Conservation (phyloP, 2,888 invertebrate genomes). For the Morinoia aosen region DNA sequence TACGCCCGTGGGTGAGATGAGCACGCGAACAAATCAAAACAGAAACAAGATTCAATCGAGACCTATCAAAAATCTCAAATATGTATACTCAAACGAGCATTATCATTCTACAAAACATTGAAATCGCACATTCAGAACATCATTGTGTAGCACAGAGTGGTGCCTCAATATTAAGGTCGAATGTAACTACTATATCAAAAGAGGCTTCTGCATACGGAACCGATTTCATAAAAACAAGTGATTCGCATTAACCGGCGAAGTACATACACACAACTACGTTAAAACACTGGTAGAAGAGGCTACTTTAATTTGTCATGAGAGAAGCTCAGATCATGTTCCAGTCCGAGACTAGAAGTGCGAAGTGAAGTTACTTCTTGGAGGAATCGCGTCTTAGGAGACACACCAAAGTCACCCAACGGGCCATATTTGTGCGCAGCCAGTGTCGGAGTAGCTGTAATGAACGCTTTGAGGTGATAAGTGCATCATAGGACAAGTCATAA, state of each 20-base stretch:
- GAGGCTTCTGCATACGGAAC: background rate
- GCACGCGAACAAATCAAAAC: background rate
- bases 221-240: background rate
- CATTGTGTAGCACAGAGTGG: background rate
- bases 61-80: background rate
- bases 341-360: background rate
- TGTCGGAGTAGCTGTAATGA: background rate
- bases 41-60: background rate
- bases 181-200: background rate
- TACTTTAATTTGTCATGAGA: background rate
- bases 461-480: constrained; percentile 13
- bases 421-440: background rate
- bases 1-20: background rate
- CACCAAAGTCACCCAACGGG: background rate
- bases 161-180: background rate
- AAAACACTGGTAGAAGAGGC: background rate
- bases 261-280: background rate
- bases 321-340: background rate
- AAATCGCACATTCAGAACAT: background rate
- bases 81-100: background rate
- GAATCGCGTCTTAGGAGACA: background rate
- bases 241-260: background rate
- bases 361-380: background rate
- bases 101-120: background rate
- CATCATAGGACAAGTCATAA: background rate